Evolutionary conservation across 2,888 invertebrate species (phyloP), one percentile per base, ranked within the genome.

Genomic region (Pteria penguin): DNA sequence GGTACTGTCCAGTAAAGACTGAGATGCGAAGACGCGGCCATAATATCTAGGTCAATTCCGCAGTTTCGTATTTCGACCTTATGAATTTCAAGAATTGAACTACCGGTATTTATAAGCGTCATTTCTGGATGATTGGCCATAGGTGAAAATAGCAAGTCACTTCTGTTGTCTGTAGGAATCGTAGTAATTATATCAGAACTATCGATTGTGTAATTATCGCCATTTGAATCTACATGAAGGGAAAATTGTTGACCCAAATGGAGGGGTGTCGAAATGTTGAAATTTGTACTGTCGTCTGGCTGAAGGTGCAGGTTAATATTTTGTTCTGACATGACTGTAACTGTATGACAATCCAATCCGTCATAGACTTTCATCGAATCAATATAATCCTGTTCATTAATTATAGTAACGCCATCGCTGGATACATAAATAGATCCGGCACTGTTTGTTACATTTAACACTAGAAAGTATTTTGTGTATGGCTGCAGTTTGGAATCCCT

Each of bases 361-460:
- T 62, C 58, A 69, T 32, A 52, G 55, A 72, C 36, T 14, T 60
- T 4, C n/a, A 55, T 0, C 11, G 26, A 60, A 36, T 67, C n/a
- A 18, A n/a, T 4, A 57, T 65, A 70, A 24, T 60, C 52, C 14
- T 57, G 58, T 26, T 45, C 45, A 32, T 73, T 36, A 4, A 77
- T 31, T 22, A 74, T 71, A 32, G 33, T 61, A n/a, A 78, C 60
- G 11, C 78, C 78, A 31, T 75, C 65, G n/a, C 72, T 72, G n/a
- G 58, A 63, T 4, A 68, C 62, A 1, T 68, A n/a, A 5, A 68
- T 58, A 33, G 36, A 14, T 2, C 78, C 78, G 8, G 71, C 72
- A 22, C 67, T 62, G 45, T 72, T 70, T 26, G 68, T 54, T 22
- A 67, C 75, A 8, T 58, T 52, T 11, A 70, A 29, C 3, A 32